Evolutionary conservation across 2,113 vertebrate species (phyloP), one percentile per base, ranked within the genome.

Genomic region (Pterocles orientalis): DNA sequence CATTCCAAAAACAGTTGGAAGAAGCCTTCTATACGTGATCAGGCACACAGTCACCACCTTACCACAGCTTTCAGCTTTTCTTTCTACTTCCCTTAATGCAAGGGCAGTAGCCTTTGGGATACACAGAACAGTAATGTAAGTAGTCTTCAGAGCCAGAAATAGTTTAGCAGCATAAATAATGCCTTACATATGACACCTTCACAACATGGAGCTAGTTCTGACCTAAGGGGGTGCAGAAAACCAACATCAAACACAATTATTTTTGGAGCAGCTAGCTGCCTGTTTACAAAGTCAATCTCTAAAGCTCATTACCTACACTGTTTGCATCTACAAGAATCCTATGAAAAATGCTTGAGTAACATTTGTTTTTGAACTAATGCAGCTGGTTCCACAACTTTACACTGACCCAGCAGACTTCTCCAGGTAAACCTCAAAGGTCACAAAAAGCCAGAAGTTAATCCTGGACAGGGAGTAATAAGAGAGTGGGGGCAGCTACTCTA

Each of bases 401-500:
- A 54, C 14, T 20, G 79, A 58, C 29, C 56, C 43, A 86, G 85
- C 43, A 81, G 72, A 62, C 39, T 73, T 62, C 69, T 92, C 19
- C 71, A 83, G 58, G 83, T 78, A 95, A 95, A 90, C 41, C 43
- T 86, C 88, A 94, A 28, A 91, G 65, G 69, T 88, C 88, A 64
- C 39, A 34, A 36, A 57, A 65, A 57, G 24, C 29, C 65, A 80
- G 24, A 56, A 65, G 15, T 65, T 90, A 93, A 84, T n/a, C 53
- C 56, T 64, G 43, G 26, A 34, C 54, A 79, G 31, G 18, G n/a
- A 82, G 14, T 26, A 69, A 72, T 2, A 84, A 47, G n/a, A 69
- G 41, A 62, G 65, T 3, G 7, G 54, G n/a, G 18, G 71, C 54
- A 84, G 54, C 24, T 61, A 14, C 23, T 73, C 41, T 14, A 36